Conservation (phyloP, 2,888 invertebrate species). For the Eretmocerus hayati region DNA sequence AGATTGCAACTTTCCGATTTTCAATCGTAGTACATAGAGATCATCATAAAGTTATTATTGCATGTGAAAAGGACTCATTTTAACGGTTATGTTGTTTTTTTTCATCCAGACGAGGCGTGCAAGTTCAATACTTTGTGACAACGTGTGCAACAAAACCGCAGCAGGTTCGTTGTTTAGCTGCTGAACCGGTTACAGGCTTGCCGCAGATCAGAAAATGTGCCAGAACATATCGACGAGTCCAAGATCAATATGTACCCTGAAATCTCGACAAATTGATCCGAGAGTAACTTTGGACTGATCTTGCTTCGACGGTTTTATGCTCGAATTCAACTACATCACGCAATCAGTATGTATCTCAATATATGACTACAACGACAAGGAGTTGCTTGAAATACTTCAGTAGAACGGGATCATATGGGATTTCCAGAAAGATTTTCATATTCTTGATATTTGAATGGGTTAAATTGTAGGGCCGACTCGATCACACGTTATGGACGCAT, state of each 20-base stretch:
- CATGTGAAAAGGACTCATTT: too few species aligned
- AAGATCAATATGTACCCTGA: conserved; percentile 58
- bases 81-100: too few species aligned
- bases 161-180: conserved; percentile 62
- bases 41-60: too few species aligned
- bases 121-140: conserved; percentile 50
- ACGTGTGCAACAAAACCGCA: conserved; percentile 59
- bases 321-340: conserved; percentile 57
- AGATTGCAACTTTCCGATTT: too few species aligned
- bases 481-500: conserved; percentile 53
- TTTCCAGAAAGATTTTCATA: too few species aligned
- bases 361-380: too few species aligned
- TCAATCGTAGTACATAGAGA: too few species aligned
- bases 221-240: conserved; percentile 71
- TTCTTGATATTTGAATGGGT: too few species aligned
- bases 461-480: conserved; percentile 35
- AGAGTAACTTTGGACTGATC: conserved; percentile 55
- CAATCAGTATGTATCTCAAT: too few species aligned
- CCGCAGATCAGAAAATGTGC: conserved; percentile 53
- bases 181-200: conserved; percentile 52
- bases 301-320: conserved; percentile 55
- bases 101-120: conserved; percentile 47
- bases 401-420: too few species aligned
- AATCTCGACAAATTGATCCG: conserved; percentile 50
- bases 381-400: too few species aligned